A percentile compares a stretch with the other conserved stretches of the same genome.
These are phyloP conservation scores for Siphamia tubifer DNA, from an alignment of 2,113 vertebrate species.

Conservation along the genomic window DNA sequence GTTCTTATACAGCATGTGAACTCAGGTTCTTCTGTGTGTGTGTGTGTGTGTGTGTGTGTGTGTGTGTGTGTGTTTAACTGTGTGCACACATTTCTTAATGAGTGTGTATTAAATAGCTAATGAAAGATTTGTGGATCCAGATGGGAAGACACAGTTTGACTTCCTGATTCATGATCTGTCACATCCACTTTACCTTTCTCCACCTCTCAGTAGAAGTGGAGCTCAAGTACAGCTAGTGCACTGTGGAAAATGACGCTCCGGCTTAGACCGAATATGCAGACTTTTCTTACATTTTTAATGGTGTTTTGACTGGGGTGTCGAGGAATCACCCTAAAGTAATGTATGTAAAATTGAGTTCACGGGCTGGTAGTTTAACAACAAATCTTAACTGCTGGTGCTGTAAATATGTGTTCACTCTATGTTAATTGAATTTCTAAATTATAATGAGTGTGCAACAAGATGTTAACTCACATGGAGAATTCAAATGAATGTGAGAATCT, in stretches of 20 bases:
- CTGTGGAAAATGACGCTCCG: background rate
- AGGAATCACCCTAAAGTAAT: too few relatives aligned
- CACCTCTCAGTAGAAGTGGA: slow-evolving; percentile 12
- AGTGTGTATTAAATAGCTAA: slow-evolving; percentile 35
- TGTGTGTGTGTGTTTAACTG: background rate
- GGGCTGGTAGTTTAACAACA: too few relatives aligned
- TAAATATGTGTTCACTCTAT: too few relatives aligned
- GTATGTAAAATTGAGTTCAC: too few relatives aligned
- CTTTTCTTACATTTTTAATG: background rate
- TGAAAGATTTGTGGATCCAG: slow-evolving; percentile 41
- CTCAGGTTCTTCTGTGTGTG: background rate
- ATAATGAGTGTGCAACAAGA: too few relatives aligned
- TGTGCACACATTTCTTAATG: slow-evolving; percentile 17
- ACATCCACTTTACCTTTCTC: slow-evolving; percentile 37
- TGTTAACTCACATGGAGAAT: too few relatives aligned
- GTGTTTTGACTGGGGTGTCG: background rate
- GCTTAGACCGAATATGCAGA: background rate
- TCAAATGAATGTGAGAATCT: too few relatives aligned
- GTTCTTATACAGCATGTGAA: background rate
- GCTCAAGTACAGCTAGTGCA: background rate
- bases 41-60: background rate
- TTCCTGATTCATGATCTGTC: slow-evolving; percentile 50
- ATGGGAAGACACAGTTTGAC: slow-evolving; percentile 47
- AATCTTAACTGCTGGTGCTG: too few relatives aligned
- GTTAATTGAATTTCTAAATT: too few relatives aligned